Base-by-base conservation (phyloP, 2,888 invertebrate genomes). In the Hermaeophaga mercurialis region DNA sequence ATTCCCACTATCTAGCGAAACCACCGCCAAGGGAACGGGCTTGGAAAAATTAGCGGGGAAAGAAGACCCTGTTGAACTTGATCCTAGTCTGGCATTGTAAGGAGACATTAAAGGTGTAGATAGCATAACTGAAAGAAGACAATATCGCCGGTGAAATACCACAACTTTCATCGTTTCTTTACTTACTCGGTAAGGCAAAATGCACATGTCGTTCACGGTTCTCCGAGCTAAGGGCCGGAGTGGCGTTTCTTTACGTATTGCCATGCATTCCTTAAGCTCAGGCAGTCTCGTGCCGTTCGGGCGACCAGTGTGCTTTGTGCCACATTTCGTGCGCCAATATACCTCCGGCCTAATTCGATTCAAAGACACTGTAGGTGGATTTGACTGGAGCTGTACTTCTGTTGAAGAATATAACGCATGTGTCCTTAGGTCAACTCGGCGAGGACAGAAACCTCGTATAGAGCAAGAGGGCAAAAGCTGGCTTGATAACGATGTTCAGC, bases 401-500 rank as follows among this genome's bases (percentile, higher is more conserved):
- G 77, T 79, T 76, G 80, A 82, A 80, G 68, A 74, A n/a, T n/a
- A 79, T 81, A 82, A 81, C 80, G 79, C 78, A 81, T 80, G 76
- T 78, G 77, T 79, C 80, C 80, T 78, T 81, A 80, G 81, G 79
- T 71, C 76, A 80, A 81, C 82, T 83, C 82, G 81, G 80, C 75
- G 84, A 84, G n/a, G n/a, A n/a, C n/a, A n/a, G n/a, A n/a, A n/a
- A n/a, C n/a, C n/a, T n/a, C n/a, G n/a, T n/a, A n/a, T n/a, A n/a
- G n/a, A n/a, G n/a, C n/a, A n/a, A n/a, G n/a, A n/a, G n/a, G n/a
- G n/a, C n/a, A n/a, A n/a, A 84, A 79, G 84, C 83, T 82, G 80
- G 79, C 82, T 84, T 84, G 84, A 84, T 84, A 82, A 80, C 78
- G 81, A 82, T 83, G 81, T 83, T 83, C 82, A 83, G 83, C n/a